Evolutionary conservation across 23 tunicate species (phyloP).

Genomic region (Aplidium turbinatum): DNA sequence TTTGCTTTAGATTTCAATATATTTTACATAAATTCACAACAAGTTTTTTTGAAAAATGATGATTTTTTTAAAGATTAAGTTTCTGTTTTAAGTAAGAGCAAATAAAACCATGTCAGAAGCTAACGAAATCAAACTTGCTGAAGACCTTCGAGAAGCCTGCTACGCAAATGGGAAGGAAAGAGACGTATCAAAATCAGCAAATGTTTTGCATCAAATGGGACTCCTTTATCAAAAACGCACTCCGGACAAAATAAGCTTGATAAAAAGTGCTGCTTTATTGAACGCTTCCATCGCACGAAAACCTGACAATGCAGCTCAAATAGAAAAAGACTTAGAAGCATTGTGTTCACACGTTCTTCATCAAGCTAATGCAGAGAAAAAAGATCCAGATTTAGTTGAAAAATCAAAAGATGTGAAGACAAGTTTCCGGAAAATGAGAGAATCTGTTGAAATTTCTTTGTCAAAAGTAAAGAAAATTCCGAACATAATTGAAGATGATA

Average conservation of each 20-base stretch:
- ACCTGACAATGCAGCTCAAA: not conserved
- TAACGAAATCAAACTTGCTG: too few relatives aligned
- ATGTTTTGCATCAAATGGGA: conserved; percentile 1
- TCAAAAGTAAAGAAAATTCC: not conserved
- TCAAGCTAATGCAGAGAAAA: conserved; percentile 5
- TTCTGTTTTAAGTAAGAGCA: too few relatives aligned
- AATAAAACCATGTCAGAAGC: too few relatives aligned
- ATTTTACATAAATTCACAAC: too few relatives aligned
- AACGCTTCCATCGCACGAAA: conserved; percentile 4
- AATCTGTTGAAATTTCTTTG: not conserved
- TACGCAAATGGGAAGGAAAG: not conserved
- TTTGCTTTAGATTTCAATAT: too few relatives aligned
- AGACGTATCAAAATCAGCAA: not conserved
- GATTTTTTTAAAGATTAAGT: too few relatives aligned
- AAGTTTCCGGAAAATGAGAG: not conserved
- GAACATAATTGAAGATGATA: not conserved
- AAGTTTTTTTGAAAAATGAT: too few relatives aligned
- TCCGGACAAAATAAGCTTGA: not conserved
- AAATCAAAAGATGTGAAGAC: not conserved
- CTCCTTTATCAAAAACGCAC: not conserved
- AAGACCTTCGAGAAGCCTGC: too few relatives aligned
- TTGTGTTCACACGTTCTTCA: not conserved
- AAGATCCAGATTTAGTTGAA: not conserved
- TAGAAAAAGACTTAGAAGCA: not conserved
- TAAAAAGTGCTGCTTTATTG: conserved; percentile 9